These are phyloP conservation scores for Paradoxurus hermaphroditus DNA, from an alignment of 2,113 vertebrate genomes.

Conservation along the genomic window DNA sequence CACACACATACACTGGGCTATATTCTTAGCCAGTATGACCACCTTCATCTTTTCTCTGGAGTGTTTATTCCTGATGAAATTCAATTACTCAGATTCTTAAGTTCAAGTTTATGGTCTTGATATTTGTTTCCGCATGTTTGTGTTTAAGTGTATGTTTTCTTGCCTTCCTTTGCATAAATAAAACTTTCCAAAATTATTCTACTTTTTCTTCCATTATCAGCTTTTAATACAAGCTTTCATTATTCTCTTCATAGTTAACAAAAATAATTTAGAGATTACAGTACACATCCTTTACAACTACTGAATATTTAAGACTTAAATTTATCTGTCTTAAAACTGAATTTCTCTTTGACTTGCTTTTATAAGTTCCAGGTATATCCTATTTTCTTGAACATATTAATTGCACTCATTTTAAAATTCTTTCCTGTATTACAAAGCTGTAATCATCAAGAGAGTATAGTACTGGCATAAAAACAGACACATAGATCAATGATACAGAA, in stretches of 20 bases:
- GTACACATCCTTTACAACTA: neutral
- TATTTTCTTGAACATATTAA: slow-evolving; percentile 5
- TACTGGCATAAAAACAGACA: no score
- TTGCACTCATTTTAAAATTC: neutral
- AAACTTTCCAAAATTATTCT: neutral
- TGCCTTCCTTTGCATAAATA: neutral
- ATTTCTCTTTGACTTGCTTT: slow-evolving; percentile 1
- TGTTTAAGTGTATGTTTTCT: neutral
- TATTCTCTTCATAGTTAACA: neutral
- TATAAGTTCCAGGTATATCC: neutral
- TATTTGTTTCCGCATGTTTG: neutral
- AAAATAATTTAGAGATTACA: neutral
- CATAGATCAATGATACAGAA: no score
- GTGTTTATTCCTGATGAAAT: neutral
- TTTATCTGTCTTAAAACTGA: neutral
- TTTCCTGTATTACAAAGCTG: no score
- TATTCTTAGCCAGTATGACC: neutral
- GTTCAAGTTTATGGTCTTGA: neutral
- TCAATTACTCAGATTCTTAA: neutral
- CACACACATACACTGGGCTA: no score
- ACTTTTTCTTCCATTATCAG: neutral
- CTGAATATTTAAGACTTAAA: neutral
- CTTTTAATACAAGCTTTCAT: neutral
- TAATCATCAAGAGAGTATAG: no score
- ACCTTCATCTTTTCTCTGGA: neutral